Evolutionary conservation across 1,140 invertebrate species (phyloP).

Genomic region (Papilio dardanus): DNA sequence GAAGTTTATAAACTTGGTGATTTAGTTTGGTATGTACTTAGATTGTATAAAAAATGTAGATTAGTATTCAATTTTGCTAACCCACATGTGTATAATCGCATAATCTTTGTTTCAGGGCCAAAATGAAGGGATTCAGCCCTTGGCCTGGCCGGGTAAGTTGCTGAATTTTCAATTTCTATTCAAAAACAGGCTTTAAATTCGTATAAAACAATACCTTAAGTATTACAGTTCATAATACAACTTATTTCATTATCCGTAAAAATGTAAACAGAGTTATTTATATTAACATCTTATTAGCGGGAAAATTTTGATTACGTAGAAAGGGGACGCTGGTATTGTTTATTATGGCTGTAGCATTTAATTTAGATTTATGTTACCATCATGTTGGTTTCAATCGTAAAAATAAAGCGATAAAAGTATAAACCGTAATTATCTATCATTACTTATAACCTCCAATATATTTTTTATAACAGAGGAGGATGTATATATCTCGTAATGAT

Average conservation of each 20-base stretch:
- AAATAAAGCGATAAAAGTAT: slow-evolving; percentile 19
- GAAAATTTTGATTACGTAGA: slow-evolving; percentile 48
- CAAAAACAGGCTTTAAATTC: slow-evolving; percentile 34
- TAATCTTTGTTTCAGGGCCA: slow-evolving; percentile 90
- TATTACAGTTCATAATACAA: background rate
- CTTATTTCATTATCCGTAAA: background rate
- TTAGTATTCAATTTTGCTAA: slow-evolving; percentile 16
- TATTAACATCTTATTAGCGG: slow-evolving; percentile 48
- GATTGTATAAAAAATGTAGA: slow-evolving; percentile 43
- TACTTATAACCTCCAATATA: background rate
- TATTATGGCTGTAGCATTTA: background rate
- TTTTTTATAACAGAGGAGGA: background rate
- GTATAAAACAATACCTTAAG: slow-evolving; percentile 1
- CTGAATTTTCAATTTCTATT: slow-evolving; percentile 55
- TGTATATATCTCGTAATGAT: slow-evolving; percentile 8
- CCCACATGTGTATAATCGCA: slow-evolving; percentile 39
- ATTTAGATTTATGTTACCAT: background rate
- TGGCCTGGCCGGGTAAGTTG: slow-evolving; percentile 96
- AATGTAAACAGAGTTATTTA: slow-evolving; percentile 36
- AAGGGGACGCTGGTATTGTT: slow-evolving; percentile 38
- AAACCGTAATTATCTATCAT: slow-evolving; percentile 34
- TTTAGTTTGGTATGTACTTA: slow-evolving; percentile 79
- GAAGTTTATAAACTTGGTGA: slow-evolving; percentile 78
- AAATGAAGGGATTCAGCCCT: slow-evolving; percentile 97
- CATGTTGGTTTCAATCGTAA: background rate